Evolutionary conservation across 2,888 invertebrate species (phyloP).

Genomic region (Lycia hirtaria): DNA sequence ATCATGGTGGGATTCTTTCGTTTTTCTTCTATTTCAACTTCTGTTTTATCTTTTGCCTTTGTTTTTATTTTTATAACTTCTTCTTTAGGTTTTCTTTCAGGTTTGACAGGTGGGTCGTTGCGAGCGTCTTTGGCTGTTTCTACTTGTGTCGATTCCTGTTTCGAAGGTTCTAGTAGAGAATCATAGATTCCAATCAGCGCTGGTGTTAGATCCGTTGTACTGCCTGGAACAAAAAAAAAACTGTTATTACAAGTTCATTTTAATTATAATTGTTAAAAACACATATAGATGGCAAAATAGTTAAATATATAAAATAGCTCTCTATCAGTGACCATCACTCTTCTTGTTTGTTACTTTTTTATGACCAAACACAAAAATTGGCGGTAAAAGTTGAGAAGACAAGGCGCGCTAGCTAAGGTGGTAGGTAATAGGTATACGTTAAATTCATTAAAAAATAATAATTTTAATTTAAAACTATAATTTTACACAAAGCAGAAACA

Average conservation of each 20-base stretch:
- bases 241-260: neutral
- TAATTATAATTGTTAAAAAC: no score
- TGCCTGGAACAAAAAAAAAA: slow-evolving; percentile 88
- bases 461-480: no score
- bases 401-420: no score
- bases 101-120: slow-evolving; percentile 73
- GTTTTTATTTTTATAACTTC: slow-evolving; percentile 1
- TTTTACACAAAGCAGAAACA: no score
- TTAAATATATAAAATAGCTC: no score
- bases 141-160: slow-evolving; percentile 61
- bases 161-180: slow-evolving; percentile 87
- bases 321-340: no score
- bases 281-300: no score
- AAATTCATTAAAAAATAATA: no score
- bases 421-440: no score
- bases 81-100: slow-evolving; percentile 49
- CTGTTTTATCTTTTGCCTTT: slow-evolving; percentile 26
- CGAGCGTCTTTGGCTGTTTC: slow-evolving; percentile 81
- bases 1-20: slow-evolving; percentile 68
- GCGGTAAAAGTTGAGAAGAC: no score
- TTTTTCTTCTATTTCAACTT: slow-evolving; percentile 36
- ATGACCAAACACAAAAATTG: no score
- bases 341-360: no score
- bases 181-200: slow-evolving; percentile 95
- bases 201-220: slow-evolving; percentile 94